Evolutionary conservation across 2,888 invertebrate genomes (phyloP).

Genomic region (Lepidochitona cinerea): DNA sequence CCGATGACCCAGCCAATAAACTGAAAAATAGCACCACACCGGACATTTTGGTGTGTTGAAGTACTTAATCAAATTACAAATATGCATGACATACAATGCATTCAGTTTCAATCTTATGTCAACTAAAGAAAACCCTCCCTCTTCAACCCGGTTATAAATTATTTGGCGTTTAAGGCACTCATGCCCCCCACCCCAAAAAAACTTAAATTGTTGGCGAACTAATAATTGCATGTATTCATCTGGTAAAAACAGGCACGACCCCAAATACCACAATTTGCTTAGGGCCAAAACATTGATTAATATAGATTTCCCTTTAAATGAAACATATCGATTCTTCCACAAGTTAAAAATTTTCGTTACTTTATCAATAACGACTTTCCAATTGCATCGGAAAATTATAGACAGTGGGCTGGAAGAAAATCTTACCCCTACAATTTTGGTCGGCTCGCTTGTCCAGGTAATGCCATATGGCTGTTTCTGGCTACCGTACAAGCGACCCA

Average conservation of each 20-base stretch:
- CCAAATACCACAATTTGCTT: not conserved
- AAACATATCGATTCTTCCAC: no score
- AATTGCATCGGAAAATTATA: not conserved
- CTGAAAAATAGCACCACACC: not conserved
- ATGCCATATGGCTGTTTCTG: not conserved
- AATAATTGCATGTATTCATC: not conserved
- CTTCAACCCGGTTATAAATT: not conserved
- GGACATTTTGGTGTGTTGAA: not conserved
- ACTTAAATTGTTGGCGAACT: not conserved
- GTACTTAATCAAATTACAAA: not conserved
- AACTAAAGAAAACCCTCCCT: not conserved
- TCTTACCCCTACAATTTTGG: not conserved
- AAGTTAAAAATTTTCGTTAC: not conserved
- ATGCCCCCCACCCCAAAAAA: constrained; percentile 1
- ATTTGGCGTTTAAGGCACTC: not conserved
- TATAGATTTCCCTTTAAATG: not conserved
- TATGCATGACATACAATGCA: not conserved
- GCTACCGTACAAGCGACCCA: not conserved
- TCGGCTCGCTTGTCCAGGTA: not conserved
- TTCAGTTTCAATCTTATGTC: not conserved
- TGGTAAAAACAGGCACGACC: not conserved
- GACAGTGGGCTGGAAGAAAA: not conserved
- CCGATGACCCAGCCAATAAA: not conserved
- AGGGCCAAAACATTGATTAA: not conserved
- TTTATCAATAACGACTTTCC: not conserved